Percentiles rank a stretch among this genome's conserved stretches.
Evolutionary conservation across 1,140 invertebrate genomes (phyloP).

Genomic region (Eciton burchellii): DNA sequence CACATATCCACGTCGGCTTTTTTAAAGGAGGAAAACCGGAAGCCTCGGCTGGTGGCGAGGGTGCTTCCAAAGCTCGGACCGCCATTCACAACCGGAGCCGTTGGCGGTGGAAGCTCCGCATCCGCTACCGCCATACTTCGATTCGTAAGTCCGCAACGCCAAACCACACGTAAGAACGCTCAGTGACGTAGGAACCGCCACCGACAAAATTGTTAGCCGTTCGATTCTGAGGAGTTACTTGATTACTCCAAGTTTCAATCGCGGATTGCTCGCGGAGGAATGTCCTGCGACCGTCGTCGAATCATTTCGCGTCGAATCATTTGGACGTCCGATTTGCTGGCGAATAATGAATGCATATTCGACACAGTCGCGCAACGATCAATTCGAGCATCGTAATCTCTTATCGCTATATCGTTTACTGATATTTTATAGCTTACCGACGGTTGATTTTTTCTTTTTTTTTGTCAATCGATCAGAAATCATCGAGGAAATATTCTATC

Average conservation of each 20-base stretch:
- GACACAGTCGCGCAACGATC: too few relatives aligned
- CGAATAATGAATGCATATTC: background rate
- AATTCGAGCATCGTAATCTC: too few relatives aligned
- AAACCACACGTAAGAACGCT: constrained; percentile 66
- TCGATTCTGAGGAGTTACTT: too few relatives aligned
- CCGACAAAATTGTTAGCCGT: background rate
- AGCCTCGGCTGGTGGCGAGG: constrained; percentile 82
- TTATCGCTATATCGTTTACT: too few relatives aligned
- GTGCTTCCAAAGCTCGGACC: constrained; percentile 80
- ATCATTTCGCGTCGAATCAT: background rate
- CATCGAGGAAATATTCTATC: background rate
- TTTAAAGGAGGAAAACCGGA: constrained; percentile 83
- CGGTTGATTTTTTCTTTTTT: background rate
- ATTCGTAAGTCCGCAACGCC: constrained; percentile 81
- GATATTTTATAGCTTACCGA: too few relatives aligned
- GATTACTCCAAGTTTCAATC: too few relatives aligned
- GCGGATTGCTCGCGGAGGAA: background rate
- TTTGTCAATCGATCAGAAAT: background rate
- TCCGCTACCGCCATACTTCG: constrained; percentile 83
- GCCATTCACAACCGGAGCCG: constrained; percentile 76
- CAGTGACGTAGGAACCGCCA: constrained; percentile 58
- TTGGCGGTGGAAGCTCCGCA: constrained; percentile 81
- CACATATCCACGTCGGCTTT: constrained; percentile 78
- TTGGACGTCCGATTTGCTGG: background rate
- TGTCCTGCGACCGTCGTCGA: background rate